phyloP scores from a whole-genome alignment of 2,888 invertebrate genomes.

The Melitaea athalia region DNA sequence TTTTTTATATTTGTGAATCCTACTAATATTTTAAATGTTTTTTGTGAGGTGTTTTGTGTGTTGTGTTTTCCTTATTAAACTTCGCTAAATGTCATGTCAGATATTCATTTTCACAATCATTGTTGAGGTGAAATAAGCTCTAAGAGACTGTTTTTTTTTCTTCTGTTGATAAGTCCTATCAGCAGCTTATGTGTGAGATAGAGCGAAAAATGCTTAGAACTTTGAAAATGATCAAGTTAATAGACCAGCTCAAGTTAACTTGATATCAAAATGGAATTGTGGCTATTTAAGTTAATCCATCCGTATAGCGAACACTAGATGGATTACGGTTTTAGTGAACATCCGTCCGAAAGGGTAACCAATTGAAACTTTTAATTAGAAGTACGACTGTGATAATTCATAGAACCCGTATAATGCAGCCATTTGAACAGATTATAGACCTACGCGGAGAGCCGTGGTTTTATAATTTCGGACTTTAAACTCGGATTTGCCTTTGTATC shows the following conservation, averaged over 20 bases:
- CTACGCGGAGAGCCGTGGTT: neutral
- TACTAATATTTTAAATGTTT: too few relatives aligned
- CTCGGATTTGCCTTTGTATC: neutral
- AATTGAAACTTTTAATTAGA: constrained; percentile 16
- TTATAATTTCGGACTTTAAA: neutral
- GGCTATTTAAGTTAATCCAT: neutral
- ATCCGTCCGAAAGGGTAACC: constrained; percentile 2
- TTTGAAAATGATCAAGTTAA: neutral
- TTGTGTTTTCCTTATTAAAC: too few relatives aligned
- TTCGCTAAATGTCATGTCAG: too few relatives aligned
- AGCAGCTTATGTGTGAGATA: too few relatives aligned
- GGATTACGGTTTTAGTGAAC: constrained; percentile 1
- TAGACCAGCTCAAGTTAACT: neutral
- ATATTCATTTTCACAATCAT: too few relatives aligned
- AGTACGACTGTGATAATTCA: neutral
- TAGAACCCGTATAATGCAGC: constrained; percentile 2
- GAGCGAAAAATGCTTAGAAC: neutral
- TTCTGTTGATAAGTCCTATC: too few relatives aligned
- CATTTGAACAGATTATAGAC: neutral
- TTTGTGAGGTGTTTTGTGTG: too few relatives aligned
- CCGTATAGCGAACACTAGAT: neutral
- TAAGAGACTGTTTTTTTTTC: too few relatives aligned
- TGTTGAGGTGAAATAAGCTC: too few relatives aligned
- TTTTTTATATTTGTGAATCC: too few relatives aligned
- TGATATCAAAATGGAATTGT: neutral